Percentiles rank a stretch among this genome's conserved stretches.
phyloP scores from a whole-genome alignment of 1,140 invertebrate genomes.

The Varroa destructor region DNA sequence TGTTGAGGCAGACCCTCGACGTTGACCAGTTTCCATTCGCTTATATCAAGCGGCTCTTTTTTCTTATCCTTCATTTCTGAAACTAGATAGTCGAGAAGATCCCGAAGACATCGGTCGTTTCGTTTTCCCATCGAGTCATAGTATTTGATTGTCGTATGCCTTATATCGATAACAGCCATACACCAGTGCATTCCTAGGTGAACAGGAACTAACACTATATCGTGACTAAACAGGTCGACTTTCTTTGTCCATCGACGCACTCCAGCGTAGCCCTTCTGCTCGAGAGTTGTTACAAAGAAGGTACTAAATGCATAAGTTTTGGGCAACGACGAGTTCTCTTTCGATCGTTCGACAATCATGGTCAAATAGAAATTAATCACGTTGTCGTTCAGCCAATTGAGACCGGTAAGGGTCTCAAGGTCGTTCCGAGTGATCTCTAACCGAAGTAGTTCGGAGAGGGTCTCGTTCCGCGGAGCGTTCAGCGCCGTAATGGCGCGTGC shows the following conservation, averaged over 20 bases:
- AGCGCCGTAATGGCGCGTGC: not conserved
- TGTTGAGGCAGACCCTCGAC: constrained; percentile 75
- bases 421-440: constrained; percentile 53
- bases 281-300: constrained; percentile 81
- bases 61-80: constrained; percentile 80
- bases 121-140: constrained; percentile 81
- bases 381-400: constrained; percentile 90
- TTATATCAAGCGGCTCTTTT: constrained; percentile 54
- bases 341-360: constrained; percentile 58
- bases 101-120: constrained; percentile 58
- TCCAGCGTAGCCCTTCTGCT: constrained; percentile 55
- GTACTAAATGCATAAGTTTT: constrained; percentile 78
- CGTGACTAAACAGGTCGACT: constrained; percentile 70
- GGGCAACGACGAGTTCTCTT: constrained; percentile 49
- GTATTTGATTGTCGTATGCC: constrained; percentile 62
- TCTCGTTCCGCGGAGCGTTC: constrained; percentile 39
- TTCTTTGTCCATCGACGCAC: constrained; percentile 77
- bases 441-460: constrained; percentile 48
- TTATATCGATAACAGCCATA: constrained; percentile 73
- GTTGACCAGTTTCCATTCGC: constrained; percentile 54
- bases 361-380: constrained; percentile 89
- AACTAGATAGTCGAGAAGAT: constrained; percentile 58
- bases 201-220: constrained; percentile 73
- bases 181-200: constrained; percentile 95
- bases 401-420: constrained; percentile 59